Conservation (phyloP, 2,797 vertebrate species). For the Mareca penelope region DNA sequence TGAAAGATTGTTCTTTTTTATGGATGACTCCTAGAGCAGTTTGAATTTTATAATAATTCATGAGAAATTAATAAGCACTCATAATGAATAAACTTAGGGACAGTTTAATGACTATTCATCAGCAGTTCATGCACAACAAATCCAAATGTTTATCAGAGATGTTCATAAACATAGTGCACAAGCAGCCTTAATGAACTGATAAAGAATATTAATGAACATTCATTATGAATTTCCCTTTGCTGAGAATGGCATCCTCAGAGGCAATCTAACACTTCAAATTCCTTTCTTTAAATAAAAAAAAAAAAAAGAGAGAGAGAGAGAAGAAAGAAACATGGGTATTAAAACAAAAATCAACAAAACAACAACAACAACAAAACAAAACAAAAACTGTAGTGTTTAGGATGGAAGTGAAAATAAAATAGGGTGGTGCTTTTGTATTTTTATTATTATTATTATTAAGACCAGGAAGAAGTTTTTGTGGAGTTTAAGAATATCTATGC, state of each 20-base stretch:
- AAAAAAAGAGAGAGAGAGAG: not conserved
- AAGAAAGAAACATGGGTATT: not conserved
- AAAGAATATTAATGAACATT: constrained; percentile 69
- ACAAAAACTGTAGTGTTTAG: not conserved
- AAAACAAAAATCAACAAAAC: too few relatives aligned
- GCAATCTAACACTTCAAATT: constrained; percentile 13
- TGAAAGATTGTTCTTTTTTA: constrained; percentile 41
- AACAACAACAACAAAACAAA: too few relatives aligned
- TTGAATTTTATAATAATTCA: constrained; percentile 71
- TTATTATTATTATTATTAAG: not conserved
- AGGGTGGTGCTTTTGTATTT: too few relatives aligned
- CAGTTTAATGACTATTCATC: constrained; percentile 75
- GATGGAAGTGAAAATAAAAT: not conserved
- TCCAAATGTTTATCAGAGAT: constrained; percentile 76
- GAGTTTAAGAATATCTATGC: not conserved
- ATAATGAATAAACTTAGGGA: constrained; percentile 73
- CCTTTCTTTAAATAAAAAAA: not conserved
- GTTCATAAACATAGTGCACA: constrained; percentile 65
- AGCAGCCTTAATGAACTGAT: constrained; percentile 71
- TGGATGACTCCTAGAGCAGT: constrained; percentile 40
- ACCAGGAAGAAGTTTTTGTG: not conserved
- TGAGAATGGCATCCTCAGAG: constrained; percentile 12
- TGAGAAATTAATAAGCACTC: constrained; percentile 71
- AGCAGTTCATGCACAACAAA: constrained; percentile 70
- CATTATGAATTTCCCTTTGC: constrained; percentile 61